Conservation (phyloP, 1,140 invertebrate species). For the Diplogasteroides magnus region DNA sequence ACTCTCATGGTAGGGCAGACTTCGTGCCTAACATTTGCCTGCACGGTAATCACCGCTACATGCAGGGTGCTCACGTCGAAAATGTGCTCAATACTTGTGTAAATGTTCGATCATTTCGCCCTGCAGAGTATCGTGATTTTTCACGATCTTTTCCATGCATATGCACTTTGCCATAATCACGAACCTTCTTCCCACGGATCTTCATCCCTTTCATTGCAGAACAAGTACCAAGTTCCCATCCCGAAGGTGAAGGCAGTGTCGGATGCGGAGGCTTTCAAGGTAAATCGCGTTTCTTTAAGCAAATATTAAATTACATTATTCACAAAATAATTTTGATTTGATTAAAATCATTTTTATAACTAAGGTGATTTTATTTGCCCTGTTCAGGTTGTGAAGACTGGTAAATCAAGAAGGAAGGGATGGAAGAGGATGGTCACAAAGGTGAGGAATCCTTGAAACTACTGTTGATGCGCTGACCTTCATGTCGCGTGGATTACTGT, state of each 20-base stretch:
- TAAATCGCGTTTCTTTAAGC: background rate
- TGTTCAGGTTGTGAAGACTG: conserved; percentile 71
- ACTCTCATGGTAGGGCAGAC: too few species aligned
- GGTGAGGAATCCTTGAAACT: conserved; percentile 56
- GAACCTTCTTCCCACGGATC: background rate
- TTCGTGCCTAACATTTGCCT: too few species aligned
- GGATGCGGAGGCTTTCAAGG: conserved; percentile 96
- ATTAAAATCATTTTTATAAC: background rate
- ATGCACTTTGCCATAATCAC: too few species aligned
- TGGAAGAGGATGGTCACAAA: conserved; percentile 99
- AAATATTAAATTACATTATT: background rate
- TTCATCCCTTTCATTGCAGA: conserved; percentile 58
- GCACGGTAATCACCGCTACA: too few species aligned
- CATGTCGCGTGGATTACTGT: too few species aligned
- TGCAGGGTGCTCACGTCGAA: too few species aligned
- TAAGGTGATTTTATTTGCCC: too few species aligned
- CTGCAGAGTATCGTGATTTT: too few species aligned
- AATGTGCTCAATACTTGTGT: too few species aligned
- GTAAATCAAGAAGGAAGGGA: conserved; percentile 88
- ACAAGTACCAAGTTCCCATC: conserved; percentile 98
- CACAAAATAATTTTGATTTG: background rate
- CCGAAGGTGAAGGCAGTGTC: conserved; percentile 94
- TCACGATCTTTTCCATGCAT: too few species aligned
- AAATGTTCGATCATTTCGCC: too few species aligned
- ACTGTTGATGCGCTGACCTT: too few species aligned